Evolutionary conservation across 2,113 vertebrate species (phyloP).

Genomic region (Miniopterus natalensis): DNA sequence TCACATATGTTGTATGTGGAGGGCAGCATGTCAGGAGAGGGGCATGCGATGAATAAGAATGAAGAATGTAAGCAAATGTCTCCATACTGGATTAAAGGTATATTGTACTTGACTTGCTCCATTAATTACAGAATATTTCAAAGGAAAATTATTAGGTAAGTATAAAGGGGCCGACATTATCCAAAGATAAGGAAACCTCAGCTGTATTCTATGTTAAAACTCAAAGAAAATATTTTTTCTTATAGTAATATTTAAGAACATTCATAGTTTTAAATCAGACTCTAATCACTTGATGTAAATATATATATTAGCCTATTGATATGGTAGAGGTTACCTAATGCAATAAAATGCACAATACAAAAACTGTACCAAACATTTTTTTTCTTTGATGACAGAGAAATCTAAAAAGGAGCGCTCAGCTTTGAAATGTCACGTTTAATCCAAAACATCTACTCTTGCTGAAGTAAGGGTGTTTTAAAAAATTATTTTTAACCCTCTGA

Average conservation of each 20-base stretch:
- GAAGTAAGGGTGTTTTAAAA: constrained; percentile 16
- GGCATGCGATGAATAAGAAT: background rate
- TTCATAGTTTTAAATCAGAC: constrained; percentile 6
- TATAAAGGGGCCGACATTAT: constrained; percentile 2
- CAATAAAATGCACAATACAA: background rate
- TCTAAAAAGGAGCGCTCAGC: constrained; percentile 5
- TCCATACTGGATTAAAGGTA: constrained; percentile 31
- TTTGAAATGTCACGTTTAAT: background rate
- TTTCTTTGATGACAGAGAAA: constrained; percentile 12
- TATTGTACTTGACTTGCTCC: constrained; percentile 6
- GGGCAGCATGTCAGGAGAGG: background rate
- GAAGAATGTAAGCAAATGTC: constrained; percentile 1
- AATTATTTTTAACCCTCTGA: background rate
- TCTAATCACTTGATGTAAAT: constrained; percentile 45
- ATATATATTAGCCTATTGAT: background rate
- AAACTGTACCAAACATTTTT: constrained; percentile 8
- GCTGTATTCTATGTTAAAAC: background rate
- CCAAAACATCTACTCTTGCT: background rate
- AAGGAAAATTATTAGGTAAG: constrained; percentile 39
- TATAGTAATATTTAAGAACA: constrained; percentile 42
- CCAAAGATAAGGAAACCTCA: background rate
- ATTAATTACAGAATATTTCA: constrained; percentile 54
- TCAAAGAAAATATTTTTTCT: constrained; percentile 51
- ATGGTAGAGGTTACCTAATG: background rate
- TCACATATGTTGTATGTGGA: background rate